Base-by-base conservation (phyloP, 1,140 invertebrate genomes). In the Drosophila cardini region DNA sequence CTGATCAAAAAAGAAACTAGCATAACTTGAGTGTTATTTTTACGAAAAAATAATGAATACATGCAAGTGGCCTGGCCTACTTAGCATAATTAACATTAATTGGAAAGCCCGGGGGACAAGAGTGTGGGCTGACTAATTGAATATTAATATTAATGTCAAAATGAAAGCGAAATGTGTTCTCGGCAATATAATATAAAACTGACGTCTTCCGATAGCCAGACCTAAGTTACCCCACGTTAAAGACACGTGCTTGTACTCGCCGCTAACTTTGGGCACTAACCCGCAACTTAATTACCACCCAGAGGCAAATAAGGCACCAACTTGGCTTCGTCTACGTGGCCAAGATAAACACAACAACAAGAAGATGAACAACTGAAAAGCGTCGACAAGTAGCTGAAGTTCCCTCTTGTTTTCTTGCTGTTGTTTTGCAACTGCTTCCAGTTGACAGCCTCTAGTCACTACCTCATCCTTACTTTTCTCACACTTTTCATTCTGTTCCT, bases 81-180 rank as follows among this genome's bases (percentile, higher is more conserved):
- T 86, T 80, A 73, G 80, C 69, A 86, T 86, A 86, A 86, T 87
- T 87, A 86, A 72, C 71, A 86, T 76, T 87, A 87, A 86, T 86
- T 86, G 69, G 57, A 69, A 45, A 40, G 62, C 77, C 68, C 38
- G 3, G 10, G 52, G 34, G 13, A 13, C 18, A 70, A 63, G 68
- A 68, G 21, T 64, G 73, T 62, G 71, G 52, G 63, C 45, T 48
- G 67, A 43, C 83, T 86, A 86, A 86, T 86, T 86, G 83, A 86
- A 83, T 87, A 86, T 86, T 87, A 87, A 86, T 86, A 77, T 87
- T 80, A 79, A 73, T 87, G 83, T 79, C 82, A 48, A 86, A 87
- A 57, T 57, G 50, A 55, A 75, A 69, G 79, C 61, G 65, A 86
- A 86, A 43, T 72, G 56, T 60, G 45, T 32, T 52, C 52, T 32